phyloP scores from a whole-genome alignment of 2,888 invertebrate species.

The Tetropium fuscum region DNA sequence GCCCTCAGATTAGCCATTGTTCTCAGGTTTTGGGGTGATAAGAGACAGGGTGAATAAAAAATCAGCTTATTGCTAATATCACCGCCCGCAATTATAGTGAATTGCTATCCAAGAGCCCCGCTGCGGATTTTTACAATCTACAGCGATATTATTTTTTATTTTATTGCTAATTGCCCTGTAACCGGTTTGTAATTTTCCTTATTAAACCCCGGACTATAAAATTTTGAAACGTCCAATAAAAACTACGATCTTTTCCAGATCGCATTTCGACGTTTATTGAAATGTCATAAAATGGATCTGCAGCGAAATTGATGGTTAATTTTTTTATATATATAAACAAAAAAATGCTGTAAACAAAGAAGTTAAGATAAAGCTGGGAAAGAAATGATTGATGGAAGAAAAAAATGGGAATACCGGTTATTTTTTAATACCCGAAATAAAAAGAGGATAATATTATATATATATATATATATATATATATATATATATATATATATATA shows the following conservation, averaged over 20 bases:
- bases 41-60: conserved; percentile 67
- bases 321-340: too few species aligned
- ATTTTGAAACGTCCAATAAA: conserved; percentile 8
- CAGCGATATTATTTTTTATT: conserved; percentile 60
- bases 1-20: conserved; percentile 64
- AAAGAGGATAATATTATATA: too few species aligned
- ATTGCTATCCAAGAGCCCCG: conserved; percentile 52
- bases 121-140: conserved; percentile 58
- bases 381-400: too few species aligned
- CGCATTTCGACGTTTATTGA: too few species aligned
- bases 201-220: conserved; percentile 11
- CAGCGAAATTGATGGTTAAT: too few species aligned
- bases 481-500: too few species aligned
- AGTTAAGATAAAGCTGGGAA: too few species aligned
- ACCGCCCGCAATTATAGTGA: conserved; percentile 65
- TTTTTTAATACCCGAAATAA: too few species aligned
- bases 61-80: conserved; percentile 68
- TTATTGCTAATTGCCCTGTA: conserved; percentile 60
- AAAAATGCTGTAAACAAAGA: too few species aligned
- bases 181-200: conserved; percentile 44
- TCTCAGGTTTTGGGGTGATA: conserved; percentile 63
- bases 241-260: conserved; percentile 22
- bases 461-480: too few species aligned
- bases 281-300: too few species aligned
- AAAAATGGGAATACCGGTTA: too few species aligned